Evolutionary conservation across 2,888 invertebrate species (phyloP).

Genomic region (Drosophila prostipennis): DNA sequence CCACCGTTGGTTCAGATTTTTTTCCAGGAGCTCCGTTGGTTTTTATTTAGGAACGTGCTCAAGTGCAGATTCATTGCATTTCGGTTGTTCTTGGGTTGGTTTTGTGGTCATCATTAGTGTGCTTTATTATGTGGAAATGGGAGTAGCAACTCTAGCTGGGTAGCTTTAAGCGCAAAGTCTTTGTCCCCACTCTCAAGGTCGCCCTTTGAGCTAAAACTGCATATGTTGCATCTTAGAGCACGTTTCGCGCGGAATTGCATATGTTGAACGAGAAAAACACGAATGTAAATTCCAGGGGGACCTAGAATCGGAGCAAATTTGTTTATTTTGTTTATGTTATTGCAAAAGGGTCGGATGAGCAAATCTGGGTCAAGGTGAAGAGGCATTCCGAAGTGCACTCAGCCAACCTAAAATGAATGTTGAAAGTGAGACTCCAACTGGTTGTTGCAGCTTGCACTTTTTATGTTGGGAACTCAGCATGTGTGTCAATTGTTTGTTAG

Average conservation of each 20-base stretch:
- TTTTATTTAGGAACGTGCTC: slow-evolving; percentile 73
- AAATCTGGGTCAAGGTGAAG: slow-evolving; percentile 72
- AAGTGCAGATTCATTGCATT: slow-evolving; percentile 68
- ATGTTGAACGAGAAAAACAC: slow-evolving; percentile 44
- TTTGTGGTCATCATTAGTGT: slow-evolving; percentile 80
- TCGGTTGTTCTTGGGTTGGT: slow-evolving; percentile 19
- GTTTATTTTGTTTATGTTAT: slow-evolving; percentile 24
- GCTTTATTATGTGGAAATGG: slow-evolving; percentile 79
- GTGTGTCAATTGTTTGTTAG: slow-evolving; percentile 53
- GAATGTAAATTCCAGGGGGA: slow-evolving; percentile 27
- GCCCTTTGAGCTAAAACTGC: slow-evolving; percentile 49
- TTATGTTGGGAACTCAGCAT: background rate
- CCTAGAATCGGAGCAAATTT: slow-evolving; percentile 17
- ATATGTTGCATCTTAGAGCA: slow-evolving; percentile 68
- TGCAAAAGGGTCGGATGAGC: slow-evolving; percentile 22
- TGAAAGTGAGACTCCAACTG: slow-evolving; percentile 23
- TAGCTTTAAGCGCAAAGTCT: slow-evolving; percentile 21
- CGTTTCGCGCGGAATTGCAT: slow-evolving; percentile 38
- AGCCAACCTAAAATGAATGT: slow-evolving; percentile 25
- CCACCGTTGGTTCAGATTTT: slow-evolving; percentile 34
- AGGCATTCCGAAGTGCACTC: slow-evolving; percentile 35
- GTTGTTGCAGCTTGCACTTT: slow-evolving; percentile 30
- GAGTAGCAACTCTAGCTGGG: slow-evolving; percentile 28
- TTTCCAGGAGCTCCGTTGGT: slow-evolving; percentile 51
- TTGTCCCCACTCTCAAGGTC: slow-evolving; percentile 64